phyloP scores from a whole-genome alignment of 2,797 vertebrate genomes.

The Heterohyrax brucei region DNA sequence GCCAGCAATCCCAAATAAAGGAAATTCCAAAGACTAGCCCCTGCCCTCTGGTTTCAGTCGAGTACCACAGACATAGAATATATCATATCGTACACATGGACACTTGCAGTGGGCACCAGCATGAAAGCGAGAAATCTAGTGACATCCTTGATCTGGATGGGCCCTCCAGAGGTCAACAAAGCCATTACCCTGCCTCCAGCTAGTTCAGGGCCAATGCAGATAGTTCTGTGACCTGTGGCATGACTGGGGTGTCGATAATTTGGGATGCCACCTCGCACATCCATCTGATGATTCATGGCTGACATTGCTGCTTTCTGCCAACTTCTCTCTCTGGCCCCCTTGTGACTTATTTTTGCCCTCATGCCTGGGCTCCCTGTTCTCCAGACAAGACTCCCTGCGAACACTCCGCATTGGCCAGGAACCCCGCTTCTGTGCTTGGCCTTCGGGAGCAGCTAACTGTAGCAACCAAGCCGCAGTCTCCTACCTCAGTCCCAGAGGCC shows the following conservation, averaged over 20 bases:
- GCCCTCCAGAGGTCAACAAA: not conserved
- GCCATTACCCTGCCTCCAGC: not conserved
- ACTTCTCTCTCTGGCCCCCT: not conserved
- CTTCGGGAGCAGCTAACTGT: too few species aligned
- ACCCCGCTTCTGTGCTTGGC: too few species aligned
- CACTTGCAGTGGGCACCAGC: not conserved
- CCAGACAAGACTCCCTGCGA: too few species aligned
- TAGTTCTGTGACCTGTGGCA: not conserved
- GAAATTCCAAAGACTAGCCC: not conserved
- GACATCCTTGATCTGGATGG: not conserved
- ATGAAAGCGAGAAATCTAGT: not conserved
- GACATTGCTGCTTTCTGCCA: not conserved
- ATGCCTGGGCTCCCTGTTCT: not conserved
- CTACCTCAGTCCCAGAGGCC: too few species aligned
- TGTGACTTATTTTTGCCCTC: not conserved
- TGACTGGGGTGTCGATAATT: accelerated
- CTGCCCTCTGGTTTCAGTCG: not conserved
- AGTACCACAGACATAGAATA: not conserved
- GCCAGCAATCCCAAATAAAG: not conserved
- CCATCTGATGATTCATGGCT: not conserved
- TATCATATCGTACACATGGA: not conserved
- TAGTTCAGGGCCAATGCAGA: constrained; percentile 5
- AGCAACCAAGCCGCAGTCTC: too few species aligned
- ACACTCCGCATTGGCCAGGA: too few species aligned
- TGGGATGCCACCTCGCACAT: not conserved